Evolutionary conservation across 2,888 invertebrate genomes (phyloP).

Genomic region (Caenorhabditis angaria): DNA sequence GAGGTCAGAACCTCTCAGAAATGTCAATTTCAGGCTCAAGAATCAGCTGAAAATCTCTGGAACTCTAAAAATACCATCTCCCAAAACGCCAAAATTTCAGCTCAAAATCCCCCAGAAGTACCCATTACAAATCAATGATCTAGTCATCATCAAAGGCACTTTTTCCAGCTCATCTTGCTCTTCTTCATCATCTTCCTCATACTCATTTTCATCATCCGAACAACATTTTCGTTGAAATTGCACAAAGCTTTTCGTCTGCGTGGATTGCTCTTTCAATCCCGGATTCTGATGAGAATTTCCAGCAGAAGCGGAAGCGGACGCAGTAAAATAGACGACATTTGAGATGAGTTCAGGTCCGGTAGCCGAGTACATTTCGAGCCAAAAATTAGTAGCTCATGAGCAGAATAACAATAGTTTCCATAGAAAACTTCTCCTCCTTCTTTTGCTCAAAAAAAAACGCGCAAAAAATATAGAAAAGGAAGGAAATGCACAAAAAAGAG

Average conservation of each 20-base stretch:
- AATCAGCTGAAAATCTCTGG: too few relatives aligned
- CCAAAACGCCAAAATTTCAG: too few relatives aligned
- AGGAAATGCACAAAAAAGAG: not conserved
- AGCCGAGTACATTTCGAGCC: constrained; percentile 38
- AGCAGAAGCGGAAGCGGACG: constrained; percentile 22
- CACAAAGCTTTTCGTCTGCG: constrained; percentile 22
- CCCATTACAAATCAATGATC: constrained; percentile 1
- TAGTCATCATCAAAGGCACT: constrained; percentile 18
- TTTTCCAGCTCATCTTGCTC: constrained; percentile 29
- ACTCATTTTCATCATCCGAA: constrained; percentile 17
- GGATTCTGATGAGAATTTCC: constrained; percentile 21
- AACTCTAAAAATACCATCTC: too few relatives aligned
- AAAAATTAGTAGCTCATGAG: too few relatives aligned
- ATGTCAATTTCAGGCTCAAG: too few relatives aligned
- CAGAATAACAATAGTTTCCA: not conserved
- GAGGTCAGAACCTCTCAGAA: too few relatives aligned
- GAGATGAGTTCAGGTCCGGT: constrained; percentile 42
- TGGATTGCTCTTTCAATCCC: constrained; percentile 22
- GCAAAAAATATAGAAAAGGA: not conserved
- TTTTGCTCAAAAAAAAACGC: too few relatives aligned
- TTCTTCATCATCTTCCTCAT: constrained; percentile 8
- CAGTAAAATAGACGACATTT: constrained; percentile 38
- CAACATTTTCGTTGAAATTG: constrained; percentile 14
- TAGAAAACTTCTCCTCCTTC: too few relatives aligned
- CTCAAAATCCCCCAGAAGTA: not conserved